phyloP scores from a whole-genome alignment of 2,797 vertebrate genomes.

The Melanotaenia boesemani region DNA sequence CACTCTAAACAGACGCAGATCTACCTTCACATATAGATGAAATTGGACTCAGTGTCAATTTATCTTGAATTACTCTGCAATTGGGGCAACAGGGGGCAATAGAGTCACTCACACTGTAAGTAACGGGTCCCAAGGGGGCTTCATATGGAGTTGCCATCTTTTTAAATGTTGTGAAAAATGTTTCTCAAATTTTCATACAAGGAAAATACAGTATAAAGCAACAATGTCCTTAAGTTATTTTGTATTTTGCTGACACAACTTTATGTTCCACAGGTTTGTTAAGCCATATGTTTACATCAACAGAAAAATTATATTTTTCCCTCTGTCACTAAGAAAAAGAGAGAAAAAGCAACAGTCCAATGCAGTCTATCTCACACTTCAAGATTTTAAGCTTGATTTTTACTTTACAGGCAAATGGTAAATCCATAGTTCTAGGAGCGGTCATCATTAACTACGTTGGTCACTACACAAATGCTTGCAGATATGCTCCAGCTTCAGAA shows the following conservation, averaged over 20 bases:
- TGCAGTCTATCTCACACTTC: too few species aligned
- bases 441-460: too few species aligned
- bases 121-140: conserved; percentile 18
- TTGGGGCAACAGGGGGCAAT: conserved; percentile 73
- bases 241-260: too few species aligned
- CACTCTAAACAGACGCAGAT: conserved; percentile 72
- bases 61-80: conserved; percentile 76
- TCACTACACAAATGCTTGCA: too few species aligned
- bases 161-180: conserved; percentile 15
- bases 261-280: background rate
- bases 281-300: background rate
- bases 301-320: background rate
- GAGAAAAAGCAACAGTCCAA: too few species aligned
- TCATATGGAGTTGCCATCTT: background rate
- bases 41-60: conserved; percentile 80
- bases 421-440: too few species aligned
- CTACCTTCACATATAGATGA: conserved; percentile 73
- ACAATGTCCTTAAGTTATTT: too few species aligned
- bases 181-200: background rate
- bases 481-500: too few species aligned
- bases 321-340: background rate
- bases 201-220: background rate
- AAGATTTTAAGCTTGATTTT: too few species aligned
- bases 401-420: too few species aligned
- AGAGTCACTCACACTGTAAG: conserved; percentile 64